Evolutionary conservation across 2,888 invertebrate genomes (phyloP).

Genomic region (Gymnocheta viridis): DNA sequence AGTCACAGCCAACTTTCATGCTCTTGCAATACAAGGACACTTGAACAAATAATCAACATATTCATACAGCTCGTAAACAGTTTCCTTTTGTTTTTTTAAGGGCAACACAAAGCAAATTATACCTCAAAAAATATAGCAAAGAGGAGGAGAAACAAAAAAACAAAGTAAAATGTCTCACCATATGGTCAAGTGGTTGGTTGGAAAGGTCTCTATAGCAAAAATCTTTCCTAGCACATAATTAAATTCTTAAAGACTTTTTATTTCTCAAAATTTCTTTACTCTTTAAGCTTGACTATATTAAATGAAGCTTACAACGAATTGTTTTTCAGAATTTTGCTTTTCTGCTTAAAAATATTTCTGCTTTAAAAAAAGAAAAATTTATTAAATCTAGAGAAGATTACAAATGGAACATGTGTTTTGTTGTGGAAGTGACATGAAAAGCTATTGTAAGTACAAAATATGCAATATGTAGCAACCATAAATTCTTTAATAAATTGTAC

Average conservation of each 20-base stretch:
- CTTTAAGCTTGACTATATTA: slow-evolving; percentile 27
- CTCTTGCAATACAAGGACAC: slow-evolving; percentile 47
- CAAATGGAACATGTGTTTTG: slow-evolving; percentile 53
- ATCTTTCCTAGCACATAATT: slow-evolving; percentile 15
- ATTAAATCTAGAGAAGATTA: slow-evolving; percentile 47
- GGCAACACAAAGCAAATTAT: slow-evolving; percentile 17
- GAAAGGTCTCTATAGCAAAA: slow-evolving; percentile 18
- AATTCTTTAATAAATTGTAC: slow-evolving; percentile 50
- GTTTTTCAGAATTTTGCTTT: slow-evolving; percentile 31
- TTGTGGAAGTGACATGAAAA: slow-evolving; percentile 61
- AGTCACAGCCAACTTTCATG: neutral
- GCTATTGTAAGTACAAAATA: slow-evolving; percentile 55
- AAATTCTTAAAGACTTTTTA: slow-evolving; percentile 15
- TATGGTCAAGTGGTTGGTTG: slow-evolving; percentile 64
- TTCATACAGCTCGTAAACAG: slow-evolving; percentile 39
- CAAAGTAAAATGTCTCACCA: slow-evolving; percentile 38
- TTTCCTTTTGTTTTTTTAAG: slow-evolving; percentile 8
- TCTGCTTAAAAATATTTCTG: slow-evolving; percentile 2
- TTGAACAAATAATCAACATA: slow-evolving; percentile 65
- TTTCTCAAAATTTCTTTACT: slow-evolving; percentile 6
- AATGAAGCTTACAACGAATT: slow-evolving; percentile 61
- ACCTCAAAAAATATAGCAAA: neutral
- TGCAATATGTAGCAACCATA: slow-evolving; percentile 55
- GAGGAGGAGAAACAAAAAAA: slow-evolving; percentile 9
- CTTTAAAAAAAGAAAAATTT: slow-evolving; percentile 14